Base-by-base conservation (phyloP, 64 coral and sea anemone genomes). In the Pachyseris speciosa region DNA sequence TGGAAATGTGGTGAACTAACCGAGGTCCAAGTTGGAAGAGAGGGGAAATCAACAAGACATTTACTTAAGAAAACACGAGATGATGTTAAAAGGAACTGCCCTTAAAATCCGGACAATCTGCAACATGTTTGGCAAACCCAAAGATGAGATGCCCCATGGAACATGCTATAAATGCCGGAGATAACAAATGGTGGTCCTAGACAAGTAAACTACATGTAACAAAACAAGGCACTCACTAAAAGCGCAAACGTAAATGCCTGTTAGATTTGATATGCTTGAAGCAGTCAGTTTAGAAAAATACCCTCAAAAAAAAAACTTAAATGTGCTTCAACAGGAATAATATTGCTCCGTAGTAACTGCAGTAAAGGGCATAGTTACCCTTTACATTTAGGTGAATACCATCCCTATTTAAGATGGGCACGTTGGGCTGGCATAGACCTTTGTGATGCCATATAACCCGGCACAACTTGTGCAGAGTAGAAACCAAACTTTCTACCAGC, bases 121-220 rank as follows among this genome's bases (percentile, higher is more conserved):
- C 64, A 67, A 67, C 64, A 67, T 67, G 64, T 67, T 67, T 36
- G 64, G 64, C 64, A 67, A 33, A 25, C 64, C 29, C 27, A 67
- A 9, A 67, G 16, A 33, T 7, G 10, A 25, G 10, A 12, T 3
- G 64, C 64, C 16, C n/a, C 29, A 28, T 10, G 29, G 64, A 67
- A 67, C 30, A 67, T 67, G 64, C 28, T 67, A 13, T n/a, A 33
- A 15, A 12, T 67, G 64, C 64, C 64, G 29, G 22, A 67, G n/a
- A 67, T 8, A 10, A 33, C 2, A 63, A 24, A 64, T 15, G 30
- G 2, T 33, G 29, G 3, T 13, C 28, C 1, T 33, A 33, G 0
- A 67, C 28, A 34, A 10, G 4, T 9, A 67, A 34, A 33, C 27
- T n/a, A n/a, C n/a, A n/a, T n/a, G n/a, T n/a, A n/a, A n/a, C n/a